Evolutionary conservation across 2,888 invertebrate species (phyloP).

Genomic region (Napeogenes inachia): DNA sequence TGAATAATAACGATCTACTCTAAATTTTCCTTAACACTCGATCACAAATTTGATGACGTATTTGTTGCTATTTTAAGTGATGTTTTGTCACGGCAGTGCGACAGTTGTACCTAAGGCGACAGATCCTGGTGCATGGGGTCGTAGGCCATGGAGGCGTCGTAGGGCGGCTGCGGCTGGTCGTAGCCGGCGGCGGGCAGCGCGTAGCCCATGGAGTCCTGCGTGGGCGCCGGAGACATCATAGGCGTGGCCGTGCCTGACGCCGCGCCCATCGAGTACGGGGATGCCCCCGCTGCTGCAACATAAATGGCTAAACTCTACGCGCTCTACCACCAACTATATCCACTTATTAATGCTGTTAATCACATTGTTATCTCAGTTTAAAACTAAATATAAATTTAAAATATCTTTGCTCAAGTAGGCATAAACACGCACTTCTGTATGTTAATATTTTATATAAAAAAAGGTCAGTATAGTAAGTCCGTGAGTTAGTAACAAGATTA

Average conservation of each 20-base stretch:
- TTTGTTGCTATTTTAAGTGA: no score
- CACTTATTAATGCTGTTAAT: not conserved
- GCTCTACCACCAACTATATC: not conserved
- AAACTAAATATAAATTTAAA: no score
- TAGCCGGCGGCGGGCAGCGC: constrained; percentile 94
- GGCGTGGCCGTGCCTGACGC: constrained; percentile 94
- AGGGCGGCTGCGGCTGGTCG: constrained; percentile 91
- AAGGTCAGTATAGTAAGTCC: no score
- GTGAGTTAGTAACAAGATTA: not conserved
- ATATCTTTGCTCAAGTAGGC: no score
- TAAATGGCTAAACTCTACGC: constrained; percentile 13
- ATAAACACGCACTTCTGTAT: no score
- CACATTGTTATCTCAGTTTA: not conserved
- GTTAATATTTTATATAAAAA: no score
- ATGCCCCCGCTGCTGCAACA: constrained; percentile 81
- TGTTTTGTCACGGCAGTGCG: no score
- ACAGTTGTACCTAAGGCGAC: constrained; percentile 74
- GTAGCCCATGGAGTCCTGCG: constrained; percentile 95
- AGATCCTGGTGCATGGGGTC: constrained; percentile 95
- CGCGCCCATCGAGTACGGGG: constrained; percentile 91
- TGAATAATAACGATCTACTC: no score
- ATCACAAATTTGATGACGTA: no score
- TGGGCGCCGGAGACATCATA: constrained; percentile 96
- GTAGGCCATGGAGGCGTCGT: constrained; percentile 94
- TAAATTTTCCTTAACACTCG: no score